Base-by-base conservation (phyloP, 2,113 vertebrate genomes). In the Nesoenas mayeri region DNA sequence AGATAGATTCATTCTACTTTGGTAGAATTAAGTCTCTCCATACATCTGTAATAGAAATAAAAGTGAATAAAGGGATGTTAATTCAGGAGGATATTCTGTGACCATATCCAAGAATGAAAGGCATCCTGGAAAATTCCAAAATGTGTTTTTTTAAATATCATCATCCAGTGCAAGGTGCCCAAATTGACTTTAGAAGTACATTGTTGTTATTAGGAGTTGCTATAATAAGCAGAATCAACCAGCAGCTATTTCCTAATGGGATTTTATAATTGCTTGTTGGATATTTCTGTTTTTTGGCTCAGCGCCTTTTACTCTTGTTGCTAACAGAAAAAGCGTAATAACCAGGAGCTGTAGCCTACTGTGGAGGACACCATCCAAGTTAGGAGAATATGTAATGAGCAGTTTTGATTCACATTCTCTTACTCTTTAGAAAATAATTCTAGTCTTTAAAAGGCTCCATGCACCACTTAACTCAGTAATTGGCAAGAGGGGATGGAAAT, bases 391-490 rank as follows among this genome's bases (percentile, higher is more conserved):
- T 82, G 85, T 97, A 96, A 97, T 96, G 91, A 96, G 80, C 70
- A 87, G 88, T 87, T 97, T 95, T 96, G 93, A 95, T 92, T 93
- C 95, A 93, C 92, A 91, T 96, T 95, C 80, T 91, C 40, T 89
- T 96, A 92, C 61, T 92, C 92, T 94, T 94, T 84, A 96, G 93
- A 96, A 96, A 94, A 95, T 91, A 92, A 94, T 85, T 93, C 92
- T 87, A 72, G 77, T 96, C 91, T 96, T 95, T 96, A 95, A 93
- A 94, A 96, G 91, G 86, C 95, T 96, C 91, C 77, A 94, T 94
- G 91, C 93, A 94, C 92, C 95, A 92, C 93, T 97, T 97, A 96
- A 95, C 90, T 92, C 90, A 73, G 93, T 95, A 96, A 96, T 96
- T 96, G 96, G 95, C 96, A 95, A 91, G 91, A 95, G 80, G 80